Evolutionary conservation across 2,113 vertebrate genomes (phyloP).

Genomic region (Rhizomys pruinosus): DNA sequence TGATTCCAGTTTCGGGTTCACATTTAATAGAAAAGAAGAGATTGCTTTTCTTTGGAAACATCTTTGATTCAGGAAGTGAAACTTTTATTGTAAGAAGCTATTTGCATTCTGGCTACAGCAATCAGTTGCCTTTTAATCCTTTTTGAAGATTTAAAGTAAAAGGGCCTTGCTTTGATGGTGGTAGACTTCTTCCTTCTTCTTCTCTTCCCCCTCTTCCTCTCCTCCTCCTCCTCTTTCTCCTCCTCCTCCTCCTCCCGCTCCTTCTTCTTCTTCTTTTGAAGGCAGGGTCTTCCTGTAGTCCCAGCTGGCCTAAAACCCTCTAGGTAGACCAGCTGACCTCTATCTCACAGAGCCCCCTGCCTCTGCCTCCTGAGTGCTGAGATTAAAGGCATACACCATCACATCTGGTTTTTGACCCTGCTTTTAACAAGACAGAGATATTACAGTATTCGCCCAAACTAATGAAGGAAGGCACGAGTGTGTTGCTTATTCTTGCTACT

Average conservation of each 20-base stretch:
- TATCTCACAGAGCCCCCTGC: too few relatives aligned
- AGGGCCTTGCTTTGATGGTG: too few relatives aligned
- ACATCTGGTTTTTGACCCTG: neutral
- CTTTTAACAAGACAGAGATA: neutral
- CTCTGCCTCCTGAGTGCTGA: too few relatives aligned
- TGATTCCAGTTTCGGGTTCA: slow-evolving; percentile 43
- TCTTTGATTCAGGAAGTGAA: slow-evolving; percentile 46
- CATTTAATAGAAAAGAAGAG: neutral
- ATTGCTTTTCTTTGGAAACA: slow-evolving; percentile 10
- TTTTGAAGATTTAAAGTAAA: slow-evolving; percentile 54
- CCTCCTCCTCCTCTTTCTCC: too few relatives aligned
- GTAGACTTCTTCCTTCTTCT: too few relatives aligned
- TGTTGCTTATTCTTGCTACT: neutral
- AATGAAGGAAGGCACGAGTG: neutral
- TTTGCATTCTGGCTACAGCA: neutral
- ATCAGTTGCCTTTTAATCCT: neutral
- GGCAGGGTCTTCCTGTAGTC: too few relatives aligned
- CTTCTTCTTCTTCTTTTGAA: too few relatives aligned
- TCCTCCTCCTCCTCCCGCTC: too few relatives aligned
- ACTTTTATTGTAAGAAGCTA: slow-evolving; percentile 8
- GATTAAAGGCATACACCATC: too few relatives aligned
- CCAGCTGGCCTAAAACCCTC: too few relatives aligned
- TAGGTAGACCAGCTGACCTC: too few relatives aligned
- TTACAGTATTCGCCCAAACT: neutral
- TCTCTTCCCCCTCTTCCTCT: too few relatives aligned